Base-by-base conservation (phyloP, 1,140 invertebrate species). In the Alviniconcha marisindica region DNA sequence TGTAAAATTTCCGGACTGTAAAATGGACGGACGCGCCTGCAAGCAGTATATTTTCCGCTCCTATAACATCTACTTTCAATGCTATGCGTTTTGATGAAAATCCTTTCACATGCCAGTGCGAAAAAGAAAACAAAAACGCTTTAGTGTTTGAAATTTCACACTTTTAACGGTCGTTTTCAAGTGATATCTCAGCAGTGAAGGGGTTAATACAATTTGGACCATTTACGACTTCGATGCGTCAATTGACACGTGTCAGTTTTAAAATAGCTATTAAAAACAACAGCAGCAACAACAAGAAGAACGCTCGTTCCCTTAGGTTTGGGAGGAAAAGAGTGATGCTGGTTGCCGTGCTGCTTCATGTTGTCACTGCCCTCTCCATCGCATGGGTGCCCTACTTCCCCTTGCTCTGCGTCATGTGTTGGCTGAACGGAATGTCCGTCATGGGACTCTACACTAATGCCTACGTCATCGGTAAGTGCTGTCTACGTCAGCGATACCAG, bases 391-490 rank as follows among this genome's bases (percentile, higher is more conserved):
- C 77, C 10, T 63, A 21, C 54, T 51, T 78, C 2, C 77, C 77
- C 51, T 24, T 78, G 51, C 77, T 78, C 31, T 51, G 44, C 54
- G 15, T 78, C 33, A 33, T 78, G 33, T 40, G 44, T 31, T 78
- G 51, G 51, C 18, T 78, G 14, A 78, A 78, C 77, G 77, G 77
- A 1, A 10, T 60, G 10, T 54, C 77, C 1, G 56, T 56, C 51
- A 60, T 78, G 51, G 77, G 77, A 0, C 18, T 78, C 0, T 78
- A 38, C 33, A 38, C 77, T 33, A 78, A 78, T 14, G 77, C 77
- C 51, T 78, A 60, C 51, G 54, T 78, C 51, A 60, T 78, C 51
- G 40, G 77, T 78, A n/a, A 40, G 71, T 74, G n/a, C n/a, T n/a
- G n/a, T n/a, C n/a, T n/a, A n/a, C n/a, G n/a, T n/a, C n/a, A n/a